Conservation (phyloP, 2,797 vertebrate genomes). For the Rhinoraja longicauda region DNA sequence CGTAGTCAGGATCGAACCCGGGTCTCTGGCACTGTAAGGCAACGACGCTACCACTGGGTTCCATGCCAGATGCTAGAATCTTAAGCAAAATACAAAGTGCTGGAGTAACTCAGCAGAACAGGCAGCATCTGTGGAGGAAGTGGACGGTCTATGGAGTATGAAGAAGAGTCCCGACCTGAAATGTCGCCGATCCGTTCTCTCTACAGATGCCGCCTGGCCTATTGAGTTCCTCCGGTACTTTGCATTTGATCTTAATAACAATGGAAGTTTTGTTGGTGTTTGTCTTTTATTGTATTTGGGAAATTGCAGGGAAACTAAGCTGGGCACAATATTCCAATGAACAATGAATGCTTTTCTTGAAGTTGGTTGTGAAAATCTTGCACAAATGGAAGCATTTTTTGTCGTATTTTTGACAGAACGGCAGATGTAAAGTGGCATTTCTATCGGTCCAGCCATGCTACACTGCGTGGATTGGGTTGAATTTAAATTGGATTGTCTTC, state of each 20-base stretch:
- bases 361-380: background rate
- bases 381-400: background rate
- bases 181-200: too few species aligned
- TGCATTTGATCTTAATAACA: background rate
- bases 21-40: too few species aligned
- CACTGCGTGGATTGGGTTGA: background rate
- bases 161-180: too few species aligned
- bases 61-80: too few species aligned
- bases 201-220: too few species aligned
- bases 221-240: too few species aligned
- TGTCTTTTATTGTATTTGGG: background rate
- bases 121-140: too few species aligned
- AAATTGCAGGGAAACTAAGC: background rate
- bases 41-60: too few species aligned
- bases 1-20: too few species aligned
- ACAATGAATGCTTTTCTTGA: background rate
- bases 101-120: too few species aligned
- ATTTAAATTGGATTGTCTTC: conserved; percentile 60
- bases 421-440: conserved; percentile 54
- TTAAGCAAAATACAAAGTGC: too few species aligned
- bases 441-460: conserved; percentile 49
- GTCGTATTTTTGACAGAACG: conserved; percentile 49
- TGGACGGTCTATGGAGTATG: too few species aligned
- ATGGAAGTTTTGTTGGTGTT: background rate
- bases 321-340: background rate